These are phyloP conservation scores for Drosophila elegans DNA, from an alignment of 1,140 invertebrate genomes.

Conservation along the genomic window DNA sequence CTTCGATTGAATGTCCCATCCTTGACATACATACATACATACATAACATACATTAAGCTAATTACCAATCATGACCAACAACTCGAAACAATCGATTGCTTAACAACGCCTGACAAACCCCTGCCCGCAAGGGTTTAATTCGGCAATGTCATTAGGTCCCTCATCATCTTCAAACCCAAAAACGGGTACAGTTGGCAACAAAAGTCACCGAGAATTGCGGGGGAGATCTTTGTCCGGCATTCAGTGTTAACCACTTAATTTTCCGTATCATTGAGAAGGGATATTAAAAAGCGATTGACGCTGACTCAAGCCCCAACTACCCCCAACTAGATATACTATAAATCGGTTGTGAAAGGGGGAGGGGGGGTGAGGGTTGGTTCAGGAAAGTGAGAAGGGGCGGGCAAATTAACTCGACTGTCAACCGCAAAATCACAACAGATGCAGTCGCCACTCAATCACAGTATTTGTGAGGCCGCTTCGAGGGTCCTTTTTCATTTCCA, in stretches of 20 bases:
- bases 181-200: slow-evolving; percentile 43
- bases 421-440: slow-evolving; percentile 82
- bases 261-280: slow-evolving; percentile 75
- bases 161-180: background rate
- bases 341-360: too few relatives aligned
- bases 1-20: background rate
- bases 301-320: background rate
- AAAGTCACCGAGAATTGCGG: background rate
- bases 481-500: slow-evolving; percentile 38
- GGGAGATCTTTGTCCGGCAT: slow-evolving; percentile 1
- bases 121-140: slow-evolving; percentile 11
- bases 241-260: slow-evolving; percentile 76
- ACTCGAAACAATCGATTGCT: slow-evolving; percentile 26
- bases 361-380: too few relatives aligned
- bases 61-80: slow-evolving; percentile 26
- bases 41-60: slow-evolving; percentile 21
- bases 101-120: slow-evolving; percentile 7
- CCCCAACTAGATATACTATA: background rate
- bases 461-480: slow-evolving; percentile 57
- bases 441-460: slow-evolving; percentile 77
- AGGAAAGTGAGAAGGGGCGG: slow-evolving; percentile 8
- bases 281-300: slow-evolving; percentile 67
- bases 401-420: slow-evolving; percentile 79
- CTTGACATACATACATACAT: too few relatives aligned
- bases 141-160: slow-evolving; percentile 9